Conservation (phyloP, 2,888 invertebrate genomes). For the Aphodius sticticus region DNA sequence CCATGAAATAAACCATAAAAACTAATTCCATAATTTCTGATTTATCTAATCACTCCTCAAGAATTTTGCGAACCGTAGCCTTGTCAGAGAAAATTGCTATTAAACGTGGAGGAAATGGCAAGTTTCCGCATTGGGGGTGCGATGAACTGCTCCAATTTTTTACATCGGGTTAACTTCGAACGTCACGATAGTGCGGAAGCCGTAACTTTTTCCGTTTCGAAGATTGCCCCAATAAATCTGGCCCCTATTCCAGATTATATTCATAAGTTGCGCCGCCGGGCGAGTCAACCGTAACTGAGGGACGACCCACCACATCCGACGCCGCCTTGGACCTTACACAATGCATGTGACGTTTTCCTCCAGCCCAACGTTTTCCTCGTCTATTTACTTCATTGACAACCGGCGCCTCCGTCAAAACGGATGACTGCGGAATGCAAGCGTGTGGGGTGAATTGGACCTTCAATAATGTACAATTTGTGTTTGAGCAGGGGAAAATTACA, state of each 20-base stretch:
- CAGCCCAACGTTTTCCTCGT: neutral
- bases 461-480: no score
- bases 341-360: neutral
- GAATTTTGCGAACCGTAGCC: no score
- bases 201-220: neutral
- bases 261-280: neutral
- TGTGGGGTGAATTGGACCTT: neutral
- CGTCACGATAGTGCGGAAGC: slow-evolving; percentile 4
- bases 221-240: slow-evolving; percentile 4
- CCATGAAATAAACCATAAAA: no score
- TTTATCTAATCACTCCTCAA: no score
- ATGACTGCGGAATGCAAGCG: neutral
- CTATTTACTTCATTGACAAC: neutral
- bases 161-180: neutral
- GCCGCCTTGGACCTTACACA: neutral
- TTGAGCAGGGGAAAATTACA: no score
- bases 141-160: neutral
- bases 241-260: neutral
- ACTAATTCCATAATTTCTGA: no score
- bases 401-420: neutral
- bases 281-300: neutral
- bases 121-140: neutral
- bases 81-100: neutral
- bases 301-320: neutral
- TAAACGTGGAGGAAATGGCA: neutral